Base-by-base conservation (phyloP, 2,113 vertebrate species). In the Poeciliopsis occidentalis region DNA sequence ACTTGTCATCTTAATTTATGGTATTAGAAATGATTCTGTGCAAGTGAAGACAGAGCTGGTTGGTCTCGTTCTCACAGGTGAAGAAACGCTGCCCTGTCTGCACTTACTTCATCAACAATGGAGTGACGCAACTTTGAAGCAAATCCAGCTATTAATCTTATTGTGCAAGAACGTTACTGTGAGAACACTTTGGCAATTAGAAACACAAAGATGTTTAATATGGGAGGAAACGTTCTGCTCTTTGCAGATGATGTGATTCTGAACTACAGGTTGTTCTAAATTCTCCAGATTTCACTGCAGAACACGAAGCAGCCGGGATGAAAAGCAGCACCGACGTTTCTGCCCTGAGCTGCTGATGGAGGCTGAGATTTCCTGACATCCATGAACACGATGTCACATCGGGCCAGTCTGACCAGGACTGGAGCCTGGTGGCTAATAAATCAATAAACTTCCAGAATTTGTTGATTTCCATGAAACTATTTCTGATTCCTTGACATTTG, bases 1-100 rank as follows among this genome's bases (percentile, higher is more conserved):
- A 84, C 88, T 84, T 82, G 78, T 88, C 81, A 61, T 67, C 68
- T 67, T 86, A 86, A 90, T 87, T 88, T 84, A 87, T 67, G 76
- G 65, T 72, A 67, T 75, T 71, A 69, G 76, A 85, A 57, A 85
- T 82, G 60, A 67, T 83, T 44, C 15, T 83, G 71, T 26, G 81
- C 78, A 60, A 78, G 22, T 78, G 68, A 76, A 83, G 41, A 29
- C 71, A 41, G 66, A 64, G 68, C 75, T 63, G n/a, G 47, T 17
- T 34, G 64, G 70, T 70, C 13, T 24, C 34, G 30, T 54, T 86
- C 82, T 81, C 69, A 83, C 76, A 79, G 24, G 41, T 24, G 37
- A 76, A 69, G 76, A 84, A 81, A 85, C 65, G 77, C 75, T 15
- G 44, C 11, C 71, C 76, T 75, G 78, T 77, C 57, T 80, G 72